Evolutionary conservation across 2,797 vertebrate genomes (phyloP).

Genomic region (Enteromius paludinosus): DNA sequence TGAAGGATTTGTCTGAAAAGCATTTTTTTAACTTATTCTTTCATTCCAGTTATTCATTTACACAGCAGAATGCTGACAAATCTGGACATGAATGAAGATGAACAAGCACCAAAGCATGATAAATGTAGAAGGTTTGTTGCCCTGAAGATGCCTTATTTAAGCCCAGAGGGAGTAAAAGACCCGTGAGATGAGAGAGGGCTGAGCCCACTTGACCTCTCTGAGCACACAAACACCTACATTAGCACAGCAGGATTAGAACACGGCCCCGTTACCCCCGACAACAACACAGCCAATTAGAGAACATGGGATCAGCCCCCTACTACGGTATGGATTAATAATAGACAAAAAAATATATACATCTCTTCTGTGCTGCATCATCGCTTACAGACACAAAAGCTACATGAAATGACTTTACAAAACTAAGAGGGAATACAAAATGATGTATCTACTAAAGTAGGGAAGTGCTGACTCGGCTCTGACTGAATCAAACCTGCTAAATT

Average conservation of each 20-base stretch:
- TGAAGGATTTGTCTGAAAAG: not conserved
- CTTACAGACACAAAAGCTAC: not conserved
- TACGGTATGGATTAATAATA: conserved; percentile 47
- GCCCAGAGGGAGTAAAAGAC: conserved; percentile 39
- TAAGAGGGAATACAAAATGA: not conserved
- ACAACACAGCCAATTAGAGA: conserved; percentile 63
- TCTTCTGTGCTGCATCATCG: not conserved
- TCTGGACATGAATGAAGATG: conserved; percentile 6
- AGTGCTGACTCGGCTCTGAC: not conserved
- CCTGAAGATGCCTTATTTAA: conserved; percentile 11
- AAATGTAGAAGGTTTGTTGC: conserved; percentile 18
- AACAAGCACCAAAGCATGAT: conserved; percentile 6
- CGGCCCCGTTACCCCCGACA: conserved; percentile 46
- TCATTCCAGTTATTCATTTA: not conserved
- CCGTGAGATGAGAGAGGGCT: conserved; percentile 60
- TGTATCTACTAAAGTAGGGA: not conserved
- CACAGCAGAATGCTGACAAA: not conserved
- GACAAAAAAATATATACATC: not conserved
- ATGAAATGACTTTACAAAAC: not conserved
- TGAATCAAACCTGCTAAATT: conserved; percentile 16
- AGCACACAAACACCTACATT: conserved; percentile 72
- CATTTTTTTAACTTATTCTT: not conserved
- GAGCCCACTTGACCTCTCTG: conserved; percentile 71
- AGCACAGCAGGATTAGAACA: conserved; percentile 70
- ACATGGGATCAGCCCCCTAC: conserved; percentile 60